Percentiles rank a stretch among this genome's conserved stretches.
These are phyloP conservation scores for Jacana jacana DNA, from an alignment of 2,113 vertebrate species.

Conservation along the genomic window DNA sequence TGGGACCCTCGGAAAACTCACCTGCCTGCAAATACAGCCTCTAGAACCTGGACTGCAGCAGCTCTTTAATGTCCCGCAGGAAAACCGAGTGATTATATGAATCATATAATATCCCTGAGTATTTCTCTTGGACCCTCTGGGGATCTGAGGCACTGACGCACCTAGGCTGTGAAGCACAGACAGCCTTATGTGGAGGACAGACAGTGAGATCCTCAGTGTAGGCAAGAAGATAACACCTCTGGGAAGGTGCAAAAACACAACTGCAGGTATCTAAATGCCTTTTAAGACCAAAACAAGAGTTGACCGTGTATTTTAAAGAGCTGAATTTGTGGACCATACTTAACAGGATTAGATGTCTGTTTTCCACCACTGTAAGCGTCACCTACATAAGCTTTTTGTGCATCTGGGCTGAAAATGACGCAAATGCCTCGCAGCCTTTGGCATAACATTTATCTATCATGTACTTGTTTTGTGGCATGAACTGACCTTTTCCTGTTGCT, in stretches of 20 bases:
- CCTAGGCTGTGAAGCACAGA: neutral
- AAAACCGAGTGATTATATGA: neutral
- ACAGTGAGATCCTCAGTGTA: neutral
- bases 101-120: neutral
- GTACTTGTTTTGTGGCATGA: neutral
- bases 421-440: neutral
- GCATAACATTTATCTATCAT: neutral
- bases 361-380: neutral
- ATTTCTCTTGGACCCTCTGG: neutral
- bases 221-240: neutral
- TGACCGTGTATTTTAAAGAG: neutral
- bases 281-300: neutral
- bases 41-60: neutral
- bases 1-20: neutral
- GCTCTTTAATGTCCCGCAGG: neutral
- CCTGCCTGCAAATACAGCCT: neutral
- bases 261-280: neutral
- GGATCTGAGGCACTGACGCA: neutral
- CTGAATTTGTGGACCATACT: neutral
- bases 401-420: neutral
- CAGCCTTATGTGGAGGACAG: neutral
- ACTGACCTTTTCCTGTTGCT: conserved; percentile 4
- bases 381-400: neutral
- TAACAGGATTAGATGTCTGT: neutral
- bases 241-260: neutral